These are phyloP conservation scores for Coryphaenoides rupestris DNA, from an alignment of 2,113 vertebrate species.

Conservation along the genomic window DNA sequence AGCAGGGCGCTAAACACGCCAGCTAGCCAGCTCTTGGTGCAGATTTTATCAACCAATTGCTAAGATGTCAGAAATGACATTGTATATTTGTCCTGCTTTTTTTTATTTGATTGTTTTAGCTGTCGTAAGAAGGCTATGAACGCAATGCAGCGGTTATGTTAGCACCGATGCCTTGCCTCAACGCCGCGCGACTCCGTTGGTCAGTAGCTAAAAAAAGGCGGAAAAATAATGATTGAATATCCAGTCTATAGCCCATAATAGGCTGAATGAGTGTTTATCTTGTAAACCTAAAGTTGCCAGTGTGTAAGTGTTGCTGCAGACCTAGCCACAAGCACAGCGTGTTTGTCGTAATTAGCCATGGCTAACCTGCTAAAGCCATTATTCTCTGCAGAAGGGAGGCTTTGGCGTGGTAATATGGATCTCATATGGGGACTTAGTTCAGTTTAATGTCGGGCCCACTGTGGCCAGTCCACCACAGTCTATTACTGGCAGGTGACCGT, in stretches of 20 bases:
- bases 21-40: too few relatives aligned
- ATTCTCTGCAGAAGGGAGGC: constrained; percentile 14
- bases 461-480: neutral
- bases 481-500: neutral
- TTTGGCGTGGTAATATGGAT: constrained; percentile 20
- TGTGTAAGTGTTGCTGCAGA: constrained; percentile 31
- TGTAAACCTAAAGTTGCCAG: constrained; percentile 10
- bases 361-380: constrained; percentile 52
- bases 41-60: too few relatives aligned
- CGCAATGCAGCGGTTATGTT: too few relatives aligned
- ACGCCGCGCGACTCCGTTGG: neutral
- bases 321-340: constrained; percentile 20
- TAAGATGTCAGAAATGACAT: too few relatives aligned
- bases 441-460: neutral
- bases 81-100: too few relatives aligned
- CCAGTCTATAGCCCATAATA: constrained; percentile 6
- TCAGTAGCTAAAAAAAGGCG: neutral
- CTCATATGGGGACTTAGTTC: constrained; percentile 10
- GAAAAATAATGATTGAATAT: constrained; percentile 14
- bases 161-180: too few relatives aligned
- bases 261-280: neutral
- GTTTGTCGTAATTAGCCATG: constrained; percentile 27
- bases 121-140: too few relatives aligned
- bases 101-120: too few relatives aligned
- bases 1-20: too few relatives aligned